Conservation (phyloP, 1,140 invertebrate genomes). For the Charaxes varanes region DNA sequence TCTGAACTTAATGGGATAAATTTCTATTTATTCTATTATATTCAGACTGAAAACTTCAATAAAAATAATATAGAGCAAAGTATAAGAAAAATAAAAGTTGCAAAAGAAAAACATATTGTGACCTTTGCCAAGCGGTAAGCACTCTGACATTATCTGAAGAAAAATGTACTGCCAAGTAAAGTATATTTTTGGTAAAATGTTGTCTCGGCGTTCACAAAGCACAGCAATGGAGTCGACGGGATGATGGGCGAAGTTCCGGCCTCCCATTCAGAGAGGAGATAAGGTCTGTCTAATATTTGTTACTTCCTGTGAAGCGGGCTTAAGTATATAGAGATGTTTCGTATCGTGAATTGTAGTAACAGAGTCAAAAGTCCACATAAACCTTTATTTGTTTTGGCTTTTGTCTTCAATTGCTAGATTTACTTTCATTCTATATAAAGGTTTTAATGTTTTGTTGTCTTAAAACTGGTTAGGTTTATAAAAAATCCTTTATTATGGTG, state of each 20-base stretch:
- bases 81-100: no score
- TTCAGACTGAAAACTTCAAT: no score
- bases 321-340: background rate
- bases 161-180: background rate
- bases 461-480: no score
- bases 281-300: constrained; percentile 1
- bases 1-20: no score
- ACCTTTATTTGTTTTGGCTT: constrained; percentile 3
- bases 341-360: constrained; percentile 1
- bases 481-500: no score
- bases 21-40: no score
- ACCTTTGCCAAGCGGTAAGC: no score
- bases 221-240: background rate
- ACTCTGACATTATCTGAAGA: background rate
- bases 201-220: background rate
- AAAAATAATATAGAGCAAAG: no score
- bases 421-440: no score
- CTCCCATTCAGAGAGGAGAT: background rate
- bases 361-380: background rate
- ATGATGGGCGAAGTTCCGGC: constrained; percentile 3
- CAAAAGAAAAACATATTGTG: no score
- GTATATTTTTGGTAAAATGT: background rate
- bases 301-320: background rate
- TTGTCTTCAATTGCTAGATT: no score
- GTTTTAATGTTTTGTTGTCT: no score